Percentiles rank a stretch among this genome's conserved stretches.
Conservation (phyloP, 1,140 invertebrate genomes). For the Cydia fagiglandana region DNA sequence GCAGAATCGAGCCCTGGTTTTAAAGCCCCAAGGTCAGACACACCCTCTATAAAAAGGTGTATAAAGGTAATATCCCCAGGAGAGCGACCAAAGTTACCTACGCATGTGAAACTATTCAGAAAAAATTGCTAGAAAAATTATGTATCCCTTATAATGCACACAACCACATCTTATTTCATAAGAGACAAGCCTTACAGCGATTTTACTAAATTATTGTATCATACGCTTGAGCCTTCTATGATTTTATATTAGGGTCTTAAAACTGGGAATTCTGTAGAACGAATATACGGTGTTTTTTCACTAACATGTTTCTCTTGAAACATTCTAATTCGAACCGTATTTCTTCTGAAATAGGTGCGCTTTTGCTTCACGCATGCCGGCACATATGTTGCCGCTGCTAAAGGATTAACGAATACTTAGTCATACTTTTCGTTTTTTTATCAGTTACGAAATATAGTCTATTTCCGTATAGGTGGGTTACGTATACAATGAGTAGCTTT, state of each 20-base stretch:
- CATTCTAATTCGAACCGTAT: not conserved
- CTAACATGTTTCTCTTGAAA: not conserved
- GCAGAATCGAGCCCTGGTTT: too few relatives aligned
- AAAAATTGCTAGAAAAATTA: conserved; percentile 52
- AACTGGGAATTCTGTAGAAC: not conserved
- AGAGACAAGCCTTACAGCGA: conserved; percentile 55
- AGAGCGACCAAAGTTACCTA: conserved; percentile 23
- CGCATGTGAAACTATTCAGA: conserved; percentile 33
- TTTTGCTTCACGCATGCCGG: not conserved
- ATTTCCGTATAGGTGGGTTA: not conserved
- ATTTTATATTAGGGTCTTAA: conserved; percentile 35
- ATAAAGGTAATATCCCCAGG: not conserved
- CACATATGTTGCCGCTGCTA: not conserved
- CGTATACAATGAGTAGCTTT: conserved; percentile 15
- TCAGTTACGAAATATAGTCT: not conserved
- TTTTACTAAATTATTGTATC: conserved; percentile 46
- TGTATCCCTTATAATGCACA: conserved; percentile 47
- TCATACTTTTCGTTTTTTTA: not conserved
- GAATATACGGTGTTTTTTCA: not conserved
- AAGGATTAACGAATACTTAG: not conserved
- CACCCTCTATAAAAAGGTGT: not conserved
- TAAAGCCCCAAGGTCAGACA: too few relatives aligned
- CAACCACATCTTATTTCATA: conserved; percentile 70
- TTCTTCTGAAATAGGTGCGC: not conserved
- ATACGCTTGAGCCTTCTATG: conserved; percentile 46